Evolutionary conservation across 2,888 invertebrate species (phyloP).

Genomic region (Drosophila rubida): DNA sequence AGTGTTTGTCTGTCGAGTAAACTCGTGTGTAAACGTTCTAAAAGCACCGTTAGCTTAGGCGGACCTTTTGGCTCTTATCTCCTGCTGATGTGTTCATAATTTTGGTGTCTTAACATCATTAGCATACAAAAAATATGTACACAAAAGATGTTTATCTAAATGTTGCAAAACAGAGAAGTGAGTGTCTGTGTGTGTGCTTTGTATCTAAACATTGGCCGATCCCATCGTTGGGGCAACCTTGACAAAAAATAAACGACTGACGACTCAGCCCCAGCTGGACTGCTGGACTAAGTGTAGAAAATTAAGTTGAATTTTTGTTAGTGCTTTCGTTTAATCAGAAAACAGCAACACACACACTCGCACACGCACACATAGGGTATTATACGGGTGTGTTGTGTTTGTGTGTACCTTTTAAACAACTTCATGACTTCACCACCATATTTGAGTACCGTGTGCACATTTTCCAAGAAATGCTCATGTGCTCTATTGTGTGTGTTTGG

Average conservation of each 20-base stretch:
- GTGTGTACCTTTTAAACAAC: constrained; percentile 48
- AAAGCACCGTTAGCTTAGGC: constrained; percentile 23
- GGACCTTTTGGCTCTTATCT: constrained; percentile 7
- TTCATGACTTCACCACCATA: constrained; percentile 73
- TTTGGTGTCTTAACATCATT: constrained; percentile 27
- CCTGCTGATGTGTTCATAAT: constrained; percentile 35
- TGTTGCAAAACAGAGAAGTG: constrained; percentile 25
- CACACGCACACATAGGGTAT: not conserved
- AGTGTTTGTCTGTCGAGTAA: not conserved
- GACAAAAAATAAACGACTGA: constrained; percentile 21
- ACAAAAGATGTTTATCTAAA: constrained; percentile 42
- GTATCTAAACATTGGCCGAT: constrained; percentile 34
- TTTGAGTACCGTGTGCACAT: constrained; percentile 68
- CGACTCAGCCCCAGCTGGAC: constrained; percentile 1
- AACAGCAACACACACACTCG: constrained; percentile 30
- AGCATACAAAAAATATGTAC: constrained; percentile 37
- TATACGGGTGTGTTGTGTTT: constrained; percentile 17
- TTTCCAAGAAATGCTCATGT: constrained; percentile 65
- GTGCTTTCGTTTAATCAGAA: constrained; percentile 78
- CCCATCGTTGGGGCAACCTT: constrained; percentile 46
- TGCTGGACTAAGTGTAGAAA: constrained; percentile 47
- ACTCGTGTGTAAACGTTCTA: not conserved
- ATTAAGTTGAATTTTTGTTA: constrained; percentile 72
- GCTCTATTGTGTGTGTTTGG: constrained; percentile 21
- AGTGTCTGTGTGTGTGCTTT: constrained; percentile 7